Conservation (phyloP, 1,140 invertebrate genomes). For the Drosophila sechellia region DNA sequence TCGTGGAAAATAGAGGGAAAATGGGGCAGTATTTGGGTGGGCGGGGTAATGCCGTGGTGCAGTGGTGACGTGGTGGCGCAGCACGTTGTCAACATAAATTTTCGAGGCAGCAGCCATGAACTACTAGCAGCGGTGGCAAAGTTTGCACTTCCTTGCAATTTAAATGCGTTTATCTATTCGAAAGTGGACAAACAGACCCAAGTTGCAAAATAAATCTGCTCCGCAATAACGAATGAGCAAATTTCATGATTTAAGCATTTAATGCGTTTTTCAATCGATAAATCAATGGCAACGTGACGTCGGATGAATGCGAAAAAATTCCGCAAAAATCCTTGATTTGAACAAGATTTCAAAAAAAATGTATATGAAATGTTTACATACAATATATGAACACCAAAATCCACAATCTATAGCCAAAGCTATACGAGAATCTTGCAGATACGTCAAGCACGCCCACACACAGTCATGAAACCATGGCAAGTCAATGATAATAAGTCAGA, state of each 20-base stretch:
- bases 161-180: constrained; percentile 73
- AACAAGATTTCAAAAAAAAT: neutral
- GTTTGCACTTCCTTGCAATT: constrained; percentile 67
- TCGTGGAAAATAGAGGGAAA: neutral
- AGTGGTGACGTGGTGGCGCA: constrained; percentile 48
- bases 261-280: neutral
- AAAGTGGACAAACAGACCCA: constrained; percentile 49
- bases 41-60: neutral
- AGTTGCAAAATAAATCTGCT: constrained; percentile 25
- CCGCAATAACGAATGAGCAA: constrained; percentile 12
- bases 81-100: constrained; percentile 80
- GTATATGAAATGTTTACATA: too few relatives aligned
- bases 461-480: constrained; percentile 18
- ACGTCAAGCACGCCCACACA: neutral
- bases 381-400: neutral
- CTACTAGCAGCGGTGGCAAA: constrained; percentile 45
- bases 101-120: constrained; percentile 39
- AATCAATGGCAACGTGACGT: neutral
- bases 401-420: neutral
- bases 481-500: constrained; percentile 70
- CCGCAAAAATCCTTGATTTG: too few relatives aligned
- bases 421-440: neutral
- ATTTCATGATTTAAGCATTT: constrained; percentile 25
- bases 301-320: neutral
- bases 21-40: neutral